Conservation (phyloP, 2,888 invertebrate genomes). For the Conus canariensis region DNA sequence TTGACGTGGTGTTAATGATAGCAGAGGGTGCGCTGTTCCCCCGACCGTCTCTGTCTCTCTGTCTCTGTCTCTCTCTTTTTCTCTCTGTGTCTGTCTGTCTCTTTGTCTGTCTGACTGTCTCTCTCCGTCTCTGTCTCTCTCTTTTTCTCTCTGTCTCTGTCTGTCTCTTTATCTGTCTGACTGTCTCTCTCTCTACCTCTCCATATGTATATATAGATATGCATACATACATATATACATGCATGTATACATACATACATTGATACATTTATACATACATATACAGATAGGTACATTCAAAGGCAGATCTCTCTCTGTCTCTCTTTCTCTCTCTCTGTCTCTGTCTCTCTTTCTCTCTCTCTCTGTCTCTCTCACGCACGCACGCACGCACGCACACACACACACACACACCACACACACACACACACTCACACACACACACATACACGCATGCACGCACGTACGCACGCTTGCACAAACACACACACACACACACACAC, state of each 20-base stretch:
- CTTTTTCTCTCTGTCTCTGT: too few relatives aligned
- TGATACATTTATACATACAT: too few relatives aligned
- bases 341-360: not conserved
- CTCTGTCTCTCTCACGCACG: not conserved
- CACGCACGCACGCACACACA: not conserved
- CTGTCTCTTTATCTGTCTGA: too few relatives aligned
- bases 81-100: not conserved
- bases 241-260: not conserved
- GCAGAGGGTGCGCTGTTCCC: too few relatives aligned
- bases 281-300: too few relatives aligned
- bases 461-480: not conserved
- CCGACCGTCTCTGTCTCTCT: not conserved
- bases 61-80: not conserved
- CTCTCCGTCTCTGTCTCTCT: too few relatives aligned
- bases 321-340: too few relatives aligned
- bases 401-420: not conserved
- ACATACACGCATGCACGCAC: not conserved
- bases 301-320: not conserved
- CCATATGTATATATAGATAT: too few relatives aligned
- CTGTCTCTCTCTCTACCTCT: too few relatives aligned
- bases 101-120: too few relatives aligned
- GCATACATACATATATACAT: too few relatives aligned
- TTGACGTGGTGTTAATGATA: too few relatives aligned
- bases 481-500: constrained; percentile 20
- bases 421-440: constrained; percentile 3